A percentile compares a stretch with the other conserved stretches of the same genome.
phyloP scores from a whole-genome alignment of 1,140 invertebrate species.

The Andricus grossulariae region DNA sequence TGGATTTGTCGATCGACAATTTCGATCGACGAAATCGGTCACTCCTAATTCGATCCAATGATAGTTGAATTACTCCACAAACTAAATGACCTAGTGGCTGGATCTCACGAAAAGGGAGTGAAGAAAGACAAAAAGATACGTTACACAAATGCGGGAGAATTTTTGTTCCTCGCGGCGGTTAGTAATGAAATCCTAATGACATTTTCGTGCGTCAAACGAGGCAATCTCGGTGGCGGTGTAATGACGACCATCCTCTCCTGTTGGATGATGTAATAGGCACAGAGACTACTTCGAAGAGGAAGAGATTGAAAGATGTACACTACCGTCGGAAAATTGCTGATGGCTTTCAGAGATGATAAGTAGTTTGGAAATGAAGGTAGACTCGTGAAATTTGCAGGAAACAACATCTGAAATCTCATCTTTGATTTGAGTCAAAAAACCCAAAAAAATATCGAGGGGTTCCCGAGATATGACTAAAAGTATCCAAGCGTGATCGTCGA shows the following conservation, averaged over 20 bases:
- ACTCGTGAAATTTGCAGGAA: no score
- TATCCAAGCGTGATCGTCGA: no score
- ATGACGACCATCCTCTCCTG: no score
- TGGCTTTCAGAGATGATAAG: no score
- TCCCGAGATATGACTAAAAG: no score
- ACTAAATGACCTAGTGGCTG: conserved; percentile 50
- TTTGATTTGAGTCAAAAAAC: no score
- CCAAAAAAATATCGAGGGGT: no score
- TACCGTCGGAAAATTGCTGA: no score
- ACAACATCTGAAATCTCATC: no score
- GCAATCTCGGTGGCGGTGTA: conserved; percentile 48
- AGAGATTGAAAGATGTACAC: neutral
- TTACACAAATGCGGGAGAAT: conserved; percentile 58
- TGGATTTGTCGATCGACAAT: no score
- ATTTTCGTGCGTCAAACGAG: conserved; percentile 68
- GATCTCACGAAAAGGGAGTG: conserved; percentile 33
- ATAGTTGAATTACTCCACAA: neutral
- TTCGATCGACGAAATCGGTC: neutral
- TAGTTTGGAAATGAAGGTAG: no score
- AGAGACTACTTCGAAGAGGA: neutral
- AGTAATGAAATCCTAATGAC: conserved; percentile 70
- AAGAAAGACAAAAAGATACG: conserved; percentile 39
- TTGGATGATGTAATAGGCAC: conserved; percentile 32
- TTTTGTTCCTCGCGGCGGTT: conserved; percentile 56
- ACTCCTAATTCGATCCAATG: neutral